Conservation (phyloP, 2,888 invertebrate species). For the Periphyllus acericola region DNA sequence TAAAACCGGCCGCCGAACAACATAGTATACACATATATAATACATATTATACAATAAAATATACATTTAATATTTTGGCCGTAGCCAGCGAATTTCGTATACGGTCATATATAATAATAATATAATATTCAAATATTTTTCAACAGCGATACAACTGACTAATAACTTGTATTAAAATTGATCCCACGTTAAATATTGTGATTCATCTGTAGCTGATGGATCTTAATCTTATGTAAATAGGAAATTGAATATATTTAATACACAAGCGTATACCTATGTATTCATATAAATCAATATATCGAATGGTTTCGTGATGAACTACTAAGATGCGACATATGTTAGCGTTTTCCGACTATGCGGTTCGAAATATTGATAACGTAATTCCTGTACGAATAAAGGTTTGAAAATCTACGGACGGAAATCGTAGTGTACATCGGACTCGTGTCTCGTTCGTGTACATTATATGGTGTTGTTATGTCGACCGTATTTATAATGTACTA, state of each 20-base stretch:
- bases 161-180: no score
- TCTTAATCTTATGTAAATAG: background rate
- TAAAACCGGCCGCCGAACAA: background rate
- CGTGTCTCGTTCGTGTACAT: background rate
- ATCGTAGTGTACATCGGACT: background rate
- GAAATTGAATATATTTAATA: no score
- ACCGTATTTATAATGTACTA: background rate
- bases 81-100: background rate
- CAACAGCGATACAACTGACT: no score
- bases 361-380: background rate
- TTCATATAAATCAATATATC: background rate
- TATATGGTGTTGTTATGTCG: background rate
- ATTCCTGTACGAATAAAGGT: background rate
- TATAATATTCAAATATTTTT: no score
- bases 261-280: background rate
- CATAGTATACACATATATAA: no score
- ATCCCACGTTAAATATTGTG: no score
- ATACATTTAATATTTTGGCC: background rate
- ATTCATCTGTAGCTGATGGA: no score
- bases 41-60: background rate
- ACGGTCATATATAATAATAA: background rate
- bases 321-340: background rate
- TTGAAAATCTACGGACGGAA: background rate
- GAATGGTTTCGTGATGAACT: background rate
- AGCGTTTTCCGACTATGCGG: no score